phyloP scores from a whole-genome alignment of 92 coral and sea anemone genomes.

The Actinernus sp. region DNA sequence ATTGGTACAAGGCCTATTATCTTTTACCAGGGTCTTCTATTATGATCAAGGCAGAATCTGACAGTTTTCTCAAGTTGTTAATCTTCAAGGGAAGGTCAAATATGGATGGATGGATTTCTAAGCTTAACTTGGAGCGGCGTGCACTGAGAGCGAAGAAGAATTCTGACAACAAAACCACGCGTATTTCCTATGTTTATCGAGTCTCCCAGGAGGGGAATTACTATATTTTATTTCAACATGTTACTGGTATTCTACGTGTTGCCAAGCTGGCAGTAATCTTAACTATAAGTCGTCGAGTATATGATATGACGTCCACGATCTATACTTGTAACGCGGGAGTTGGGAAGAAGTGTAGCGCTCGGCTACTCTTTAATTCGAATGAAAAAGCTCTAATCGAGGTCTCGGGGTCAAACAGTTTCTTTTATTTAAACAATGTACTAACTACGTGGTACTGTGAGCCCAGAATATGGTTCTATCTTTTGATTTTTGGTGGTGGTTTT shows the following conservation, averaged over 20 bases:
- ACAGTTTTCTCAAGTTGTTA: slow-evolving; percentile 65
- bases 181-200: slow-evolving; percentile 62
- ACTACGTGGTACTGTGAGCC: slow-evolving; percentile 82
- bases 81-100: slow-evolving; percentile 78
- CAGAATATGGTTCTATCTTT: slow-evolving; percentile 82
- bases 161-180: slow-evolving; percentile 36
- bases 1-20: slow-evolving; percentile 88
- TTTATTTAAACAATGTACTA: slow-evolving; percentile 45
- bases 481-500: slow-evolving; percentile 75
- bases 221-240: slow-evolving; percentile 67
- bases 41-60: slow-evolving; percentile 66
- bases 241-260: slow-evolving; percentile 36
- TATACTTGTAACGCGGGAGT: slow-evolving; percentile 63
- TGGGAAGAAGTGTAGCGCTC: slow-evolving; percentile 57
- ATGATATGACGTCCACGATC: slow-evolving; percentile 61
- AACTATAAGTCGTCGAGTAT: slow-evolving; percentile 58
- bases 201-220: slow-evolving; percentile 62
- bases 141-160: background rate
- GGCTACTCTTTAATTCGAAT: slow-evolving; percentile 72
- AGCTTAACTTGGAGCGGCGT: slow-evolving; percentile 1
- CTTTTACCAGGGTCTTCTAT: slow-evolving; percentile 70
- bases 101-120: slow-evolving; percentile 75
- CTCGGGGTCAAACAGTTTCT: slow-evolving; percentile 11
- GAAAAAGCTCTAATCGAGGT: slow-evolving; percentile 75
- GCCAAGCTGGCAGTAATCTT: slow-evolving; percentile 42